Evolutionary conservation across 2,113 vertebrate species (phyloP).

Genomic region (Nymphicus hollandicus): DNA sequence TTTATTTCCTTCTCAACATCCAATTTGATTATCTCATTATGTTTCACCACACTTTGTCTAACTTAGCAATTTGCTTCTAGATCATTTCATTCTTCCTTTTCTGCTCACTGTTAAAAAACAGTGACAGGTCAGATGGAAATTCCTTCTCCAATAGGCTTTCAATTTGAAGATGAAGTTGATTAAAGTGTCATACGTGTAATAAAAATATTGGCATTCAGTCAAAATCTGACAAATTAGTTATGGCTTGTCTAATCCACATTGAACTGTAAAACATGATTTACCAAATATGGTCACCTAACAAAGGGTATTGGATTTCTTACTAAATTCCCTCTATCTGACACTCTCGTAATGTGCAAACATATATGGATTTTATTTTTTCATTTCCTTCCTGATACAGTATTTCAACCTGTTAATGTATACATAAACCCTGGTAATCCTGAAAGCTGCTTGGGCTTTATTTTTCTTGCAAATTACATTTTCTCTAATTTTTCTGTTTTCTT

Average conservation of each 20-base stretch:
- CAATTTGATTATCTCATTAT: conserved; percentile 7
- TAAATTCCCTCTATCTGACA: neutral
- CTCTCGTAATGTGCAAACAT: neutral
- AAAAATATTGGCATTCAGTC: conserved; percentile 41
- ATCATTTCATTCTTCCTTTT: neutral
- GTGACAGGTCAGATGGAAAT: neutral
- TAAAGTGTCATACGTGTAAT: conserved; percentile 3
- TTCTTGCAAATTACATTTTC: conserved; percentile 11
- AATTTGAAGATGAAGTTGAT: conserved; percentile 30
- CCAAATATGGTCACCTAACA: neutral
- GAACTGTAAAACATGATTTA: conserved; percentile 35
- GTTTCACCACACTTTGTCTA: neutral
- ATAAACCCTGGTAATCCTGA: conserved; percentile 22
- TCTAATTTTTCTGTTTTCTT: neutral
- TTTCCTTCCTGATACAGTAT: neutral
- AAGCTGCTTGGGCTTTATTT: neutral
- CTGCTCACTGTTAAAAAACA: neutral
- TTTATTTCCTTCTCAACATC: conserved; percentile 27
- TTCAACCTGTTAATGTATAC: neutral
- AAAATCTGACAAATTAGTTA: conserved; percentile 51
- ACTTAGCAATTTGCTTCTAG: neutral
- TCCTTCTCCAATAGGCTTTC: neutral
- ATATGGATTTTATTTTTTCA: conserved; percentile 15
- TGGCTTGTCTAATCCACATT: conserved; percentile 39
- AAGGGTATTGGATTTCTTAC: conserved; percentile 21